A percentile compares a stretch with the other conserved stretches of the same genome.
Evolutionary conservation across 2,113 vertebrate species (phyloP).

Genomic region (Lates calcarifer): DNA sequence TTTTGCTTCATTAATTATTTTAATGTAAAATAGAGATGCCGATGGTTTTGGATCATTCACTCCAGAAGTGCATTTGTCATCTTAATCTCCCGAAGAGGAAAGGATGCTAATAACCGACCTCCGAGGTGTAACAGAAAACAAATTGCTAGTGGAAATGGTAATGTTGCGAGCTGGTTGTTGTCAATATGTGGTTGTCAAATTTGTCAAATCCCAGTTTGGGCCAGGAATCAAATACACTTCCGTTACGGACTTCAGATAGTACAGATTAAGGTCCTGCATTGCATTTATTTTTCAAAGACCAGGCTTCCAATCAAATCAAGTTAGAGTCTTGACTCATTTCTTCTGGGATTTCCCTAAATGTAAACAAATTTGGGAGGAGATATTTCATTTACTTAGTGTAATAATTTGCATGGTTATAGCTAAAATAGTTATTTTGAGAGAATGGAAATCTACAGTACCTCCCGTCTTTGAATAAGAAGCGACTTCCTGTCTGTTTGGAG

Average conservation of each 20-base stretch:
- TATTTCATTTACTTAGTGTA: background rate
- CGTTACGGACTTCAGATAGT: no score
- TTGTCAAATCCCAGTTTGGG: no score
- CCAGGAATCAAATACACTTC: no score
- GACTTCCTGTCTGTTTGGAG: no score
- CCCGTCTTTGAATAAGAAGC: background rate
- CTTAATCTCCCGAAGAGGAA: background rate
- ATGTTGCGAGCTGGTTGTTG: no score
- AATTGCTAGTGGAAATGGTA: no score
- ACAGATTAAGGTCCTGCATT: no score
- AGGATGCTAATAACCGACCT: background rate
- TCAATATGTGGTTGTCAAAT: no score
- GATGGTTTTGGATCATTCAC: background rate
- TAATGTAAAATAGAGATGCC: background rate
- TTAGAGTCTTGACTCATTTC: background rate
- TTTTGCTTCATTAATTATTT: background rate
- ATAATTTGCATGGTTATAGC: background rate
- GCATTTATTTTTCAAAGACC: no score
- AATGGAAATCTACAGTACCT: no score
- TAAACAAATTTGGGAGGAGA: background rate
- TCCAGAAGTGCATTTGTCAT: background rate
- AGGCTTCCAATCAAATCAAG: background rate
- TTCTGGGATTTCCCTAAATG: background rate
- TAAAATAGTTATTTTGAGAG: no score
- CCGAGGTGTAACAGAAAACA: no score